Percentiles rank a stretch among this genome's conserved stretches.
These are phyloP conservation scores for Dicycla oo DNA, from an alignment of 2,888 invertebrate species.

Conservation along the genomic window DNA sequence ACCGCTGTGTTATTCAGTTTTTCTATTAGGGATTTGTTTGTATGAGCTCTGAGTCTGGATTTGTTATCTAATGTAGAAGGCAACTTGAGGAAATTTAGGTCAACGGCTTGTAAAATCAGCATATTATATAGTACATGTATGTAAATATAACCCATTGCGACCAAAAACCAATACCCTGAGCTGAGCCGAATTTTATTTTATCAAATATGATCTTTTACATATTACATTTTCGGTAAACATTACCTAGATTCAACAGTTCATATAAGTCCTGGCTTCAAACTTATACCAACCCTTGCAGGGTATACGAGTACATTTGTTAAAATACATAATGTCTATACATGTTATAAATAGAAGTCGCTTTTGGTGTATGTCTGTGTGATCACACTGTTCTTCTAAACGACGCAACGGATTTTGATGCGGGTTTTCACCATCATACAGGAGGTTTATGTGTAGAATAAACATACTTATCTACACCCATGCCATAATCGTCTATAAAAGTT, in stretches of 20 bases:
- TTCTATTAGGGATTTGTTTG: not conserved
- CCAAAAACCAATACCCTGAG: not conserved
- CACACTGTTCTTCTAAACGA: not conserved
- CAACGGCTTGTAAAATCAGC: not conserved
- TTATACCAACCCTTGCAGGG: not conserved
- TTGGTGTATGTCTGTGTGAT: not conserved
- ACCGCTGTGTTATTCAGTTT: not conserved
- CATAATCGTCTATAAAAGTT: no score
- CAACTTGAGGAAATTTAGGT: not conserved
- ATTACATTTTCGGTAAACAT: constrained; percentile 30
- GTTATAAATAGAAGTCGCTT: not conserved
- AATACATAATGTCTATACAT: not conserved
- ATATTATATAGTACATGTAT: not conserved
- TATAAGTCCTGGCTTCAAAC: not conserved
- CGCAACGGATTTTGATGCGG: not conserved
- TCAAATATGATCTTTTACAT: constrained; percentile 30
- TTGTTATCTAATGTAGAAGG: not conserved
- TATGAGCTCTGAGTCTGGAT: not conserved
- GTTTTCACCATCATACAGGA: not conserved
- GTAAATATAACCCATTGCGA: not conserved
- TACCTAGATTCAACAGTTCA: constrained; percentile 2
- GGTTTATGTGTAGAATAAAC: not conserved
- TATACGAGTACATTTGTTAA: not conserved
- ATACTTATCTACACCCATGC: no score
- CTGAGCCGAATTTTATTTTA: constrained; percentile 23